Base-by-base conservation (phyloP, 2,797 vertebrate species). In the Rhynchonycteris naso region DNA sequence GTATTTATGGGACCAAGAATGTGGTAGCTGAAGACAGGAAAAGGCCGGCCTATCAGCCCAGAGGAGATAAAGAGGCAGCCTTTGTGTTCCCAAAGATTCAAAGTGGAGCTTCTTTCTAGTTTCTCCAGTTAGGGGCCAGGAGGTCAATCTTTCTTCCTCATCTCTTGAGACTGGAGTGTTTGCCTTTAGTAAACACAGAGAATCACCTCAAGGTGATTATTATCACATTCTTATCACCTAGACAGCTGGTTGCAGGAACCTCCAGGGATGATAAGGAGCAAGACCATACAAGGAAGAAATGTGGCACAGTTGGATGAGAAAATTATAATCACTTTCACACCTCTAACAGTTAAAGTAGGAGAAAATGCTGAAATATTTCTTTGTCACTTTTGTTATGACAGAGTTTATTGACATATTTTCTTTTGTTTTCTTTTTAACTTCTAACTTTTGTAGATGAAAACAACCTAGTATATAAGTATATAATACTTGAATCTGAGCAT, bases 191-290 rank as follows among this genome's bases (percentile, higher is more conserved):
- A 92, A 96, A 94, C 75, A 95, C 38, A 30, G 80, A 84, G 63
- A 95, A 79, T 93, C 85, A 75, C 87, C 78, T 90, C 1, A 15
- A 71, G 16, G 58, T 79, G 56, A 83, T 90, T 92, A 88, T 88
- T 81, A 88, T 38, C 50, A 76, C 69, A 72, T 92, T 90, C 81
- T 85, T 92, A 94, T 86, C 87, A 94, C 68, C 75, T 96, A 2
- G 5, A 54, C 33, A 84, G 76, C 89, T 93, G 38, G 68, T 85
- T 76, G 85, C 26, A 78, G 76, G 38, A 76, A 19, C 13, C 19
- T 71, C 47, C 50, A 54, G 56, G 30, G 87, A 84, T 72, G 58
- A 72, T 65, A 35, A 94, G 22, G 22, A 92, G 16, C 2, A 71
- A 50, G 50, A 58, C 13, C 35, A 74, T 33, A 63, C 12, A 33